phyloP scores from a whole-genome alignment of 2,113 vertebrate species.

The Pollimyrus isidori region DNA sequence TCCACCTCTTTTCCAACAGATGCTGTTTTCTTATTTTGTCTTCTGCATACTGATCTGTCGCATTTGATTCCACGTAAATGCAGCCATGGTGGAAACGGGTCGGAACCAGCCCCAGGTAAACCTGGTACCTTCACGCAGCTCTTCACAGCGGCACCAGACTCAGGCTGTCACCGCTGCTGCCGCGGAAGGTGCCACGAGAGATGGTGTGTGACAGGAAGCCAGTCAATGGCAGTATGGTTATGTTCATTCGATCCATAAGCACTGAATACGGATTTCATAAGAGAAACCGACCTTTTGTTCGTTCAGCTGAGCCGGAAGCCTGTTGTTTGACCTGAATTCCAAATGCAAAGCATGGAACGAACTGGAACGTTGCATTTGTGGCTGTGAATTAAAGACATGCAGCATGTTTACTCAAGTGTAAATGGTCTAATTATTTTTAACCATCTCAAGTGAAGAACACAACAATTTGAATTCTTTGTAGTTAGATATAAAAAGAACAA shows the following conservation, averaged over 20 bases:
- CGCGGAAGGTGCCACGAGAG: slow-evolving; percentile 20
- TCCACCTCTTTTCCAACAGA: not conserved
- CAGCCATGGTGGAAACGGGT: not conserved
- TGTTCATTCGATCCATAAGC: slow-evolving; percentile 37
- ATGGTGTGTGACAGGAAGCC: slow-evolving; percentile 24
- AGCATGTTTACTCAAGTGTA: not conserved
- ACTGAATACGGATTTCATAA: slow-evolving; percentile 43
- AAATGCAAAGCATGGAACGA: slow-evolving; percentile 16
- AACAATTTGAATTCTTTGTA: slow-evolving; percentile 21
- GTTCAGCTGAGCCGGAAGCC: slow-evolving; percentile 29
- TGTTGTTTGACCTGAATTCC: slow-evolving; percentile 37
- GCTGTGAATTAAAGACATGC: not conserved
- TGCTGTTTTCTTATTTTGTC: not conserved
- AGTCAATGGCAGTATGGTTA: slow-evolving; percentile 37
- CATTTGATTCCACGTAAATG: not conserved
- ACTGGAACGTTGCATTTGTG: not conserved
- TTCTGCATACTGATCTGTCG: not conserved
- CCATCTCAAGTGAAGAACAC: not conserved
- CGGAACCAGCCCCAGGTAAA: not conserved
- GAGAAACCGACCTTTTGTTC: slow-evolving; percentile 25
- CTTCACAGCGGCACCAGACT: slow-evolving; percentile 24
- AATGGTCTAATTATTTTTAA: not conserved
- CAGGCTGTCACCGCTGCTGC: slow-evolving; percentile 35
- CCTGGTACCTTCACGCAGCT: not conserved
- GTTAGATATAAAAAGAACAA: not conserved